Percentiles rank a stretch among this genome's conserved stretches.
These are phyloP conservation scores for Vespertilio murinus DNA, from an alignment of 2,797 vertebrate genomes.

Conservation along the genomic window DNA sequence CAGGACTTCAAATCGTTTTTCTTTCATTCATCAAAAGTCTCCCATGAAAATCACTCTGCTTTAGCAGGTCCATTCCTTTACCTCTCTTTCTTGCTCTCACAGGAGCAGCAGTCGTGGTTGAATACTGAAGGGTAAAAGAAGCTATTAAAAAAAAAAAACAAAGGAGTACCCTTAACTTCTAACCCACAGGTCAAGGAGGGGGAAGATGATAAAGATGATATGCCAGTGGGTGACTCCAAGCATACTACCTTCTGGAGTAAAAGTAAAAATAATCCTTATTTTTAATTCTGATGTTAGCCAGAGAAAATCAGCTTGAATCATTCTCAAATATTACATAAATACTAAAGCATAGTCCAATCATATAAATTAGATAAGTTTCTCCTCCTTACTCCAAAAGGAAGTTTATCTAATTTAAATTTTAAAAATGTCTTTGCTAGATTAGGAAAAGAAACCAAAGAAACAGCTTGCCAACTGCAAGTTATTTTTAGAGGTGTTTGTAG, in stretches of 20 bases:
- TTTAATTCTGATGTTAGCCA: conserved; percentile 32
- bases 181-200: neutral
- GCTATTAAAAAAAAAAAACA: neutral
- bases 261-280: conserved; percentile 5
- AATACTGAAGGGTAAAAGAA: neutral
- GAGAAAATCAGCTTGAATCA: conserved; percentile 45
- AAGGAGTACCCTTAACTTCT: neutral
- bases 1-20: neutral
- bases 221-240: neutral
- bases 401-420: conserved; percentile 52
- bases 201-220: neutral
- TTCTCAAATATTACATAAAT: conserved; percentile 34
- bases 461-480: neutral
- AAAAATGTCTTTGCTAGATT: conserved; percentile 2
- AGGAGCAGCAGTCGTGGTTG: neutral
- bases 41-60: neutral
- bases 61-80: neutral
- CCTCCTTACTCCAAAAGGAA: conserved; percentile 4
- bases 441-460: conserved; percentile 40
- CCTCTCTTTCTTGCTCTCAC: neutral
- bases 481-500: conserved; percentile 38
- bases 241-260: neutral
- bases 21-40: conserved; percentile 16
- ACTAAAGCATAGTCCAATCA: conserved; percentile 15
- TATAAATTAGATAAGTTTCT: neutral